Conservation (phyloP, 1,140 invertebrate genomes). For the Brachystomella parvula region DNA sequence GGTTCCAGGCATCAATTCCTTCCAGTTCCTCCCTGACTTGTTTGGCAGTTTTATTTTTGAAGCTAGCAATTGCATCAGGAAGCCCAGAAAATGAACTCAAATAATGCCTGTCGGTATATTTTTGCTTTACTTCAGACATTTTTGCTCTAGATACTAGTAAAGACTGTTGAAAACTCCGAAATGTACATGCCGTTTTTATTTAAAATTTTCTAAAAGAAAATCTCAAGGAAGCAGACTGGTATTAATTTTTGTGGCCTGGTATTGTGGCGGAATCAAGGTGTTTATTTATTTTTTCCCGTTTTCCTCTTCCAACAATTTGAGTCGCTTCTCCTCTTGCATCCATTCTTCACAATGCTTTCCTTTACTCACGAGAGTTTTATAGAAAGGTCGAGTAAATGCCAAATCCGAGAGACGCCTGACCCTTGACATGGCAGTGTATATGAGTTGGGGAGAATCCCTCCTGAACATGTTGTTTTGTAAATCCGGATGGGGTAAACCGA, state of each 20-base stretch:
- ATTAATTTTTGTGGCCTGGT: no score
- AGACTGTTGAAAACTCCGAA: no score
- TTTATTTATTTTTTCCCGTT: not conserved
- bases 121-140: not conserved
- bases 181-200: no score
- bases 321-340: not conserved
- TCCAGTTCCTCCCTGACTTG: not conserved
- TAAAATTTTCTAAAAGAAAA: no score
- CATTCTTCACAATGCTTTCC: not conserved
- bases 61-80: not conserved
- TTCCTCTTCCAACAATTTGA: not conserved
- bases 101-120: not conserved
- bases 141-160: no score
- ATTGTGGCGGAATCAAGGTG: no score
- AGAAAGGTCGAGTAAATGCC: not conserved
- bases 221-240: not conserved
- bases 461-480: not conserved
- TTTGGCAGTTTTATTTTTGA: not conserved
- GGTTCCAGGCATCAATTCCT: not conserved
- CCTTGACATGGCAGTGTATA: not conserved
- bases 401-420: not conserved
- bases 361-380: not conserved
- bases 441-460: not conserved
- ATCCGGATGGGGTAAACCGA: not conserved
- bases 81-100: not conserved